Evolutionary conservation across 2,888 invertebrate species (phyloP).

Genomic region (Latheticus oryzae): DNA sequence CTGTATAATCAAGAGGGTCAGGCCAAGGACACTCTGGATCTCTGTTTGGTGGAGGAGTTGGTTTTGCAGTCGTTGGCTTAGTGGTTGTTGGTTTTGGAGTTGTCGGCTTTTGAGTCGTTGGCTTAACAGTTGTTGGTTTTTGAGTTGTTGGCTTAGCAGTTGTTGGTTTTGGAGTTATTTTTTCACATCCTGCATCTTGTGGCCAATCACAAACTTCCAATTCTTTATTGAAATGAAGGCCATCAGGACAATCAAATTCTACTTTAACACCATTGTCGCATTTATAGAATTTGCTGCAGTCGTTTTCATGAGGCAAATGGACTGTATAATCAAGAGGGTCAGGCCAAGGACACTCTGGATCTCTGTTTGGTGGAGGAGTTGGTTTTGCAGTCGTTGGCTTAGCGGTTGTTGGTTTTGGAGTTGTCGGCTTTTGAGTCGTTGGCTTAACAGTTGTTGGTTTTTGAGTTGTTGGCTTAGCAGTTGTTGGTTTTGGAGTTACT

Average conservation of each 20-base stretch:
- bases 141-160: neutral
- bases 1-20: constrained; percentile 30
- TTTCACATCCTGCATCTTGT: constrained; percentile 16
- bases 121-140: constrained; percentile 13
- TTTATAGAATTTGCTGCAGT: constrained; percentile 46
- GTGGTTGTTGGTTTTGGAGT: constrained; percentile 3
- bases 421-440: neutral
- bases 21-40: constrained; percentile 33
- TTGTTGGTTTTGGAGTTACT: constrained; percentile 13
- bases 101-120: no score
- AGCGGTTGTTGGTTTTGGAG: constrained; percentile 6
- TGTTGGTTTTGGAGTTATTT: neutral
- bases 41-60: constrained; percentile 12
- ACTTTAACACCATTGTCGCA: constrained; percentile 36
- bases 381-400: constrained; percentile 5
- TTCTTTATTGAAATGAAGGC: constrained; percentile 34
- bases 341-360: constrained; percentile 40
- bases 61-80: constrained; percentile 8
- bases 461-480: constrained; percentile 7
- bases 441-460: constrained; percentile 20
- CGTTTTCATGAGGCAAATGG: constrained; percentile 44
- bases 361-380: constrained; percentile 18
- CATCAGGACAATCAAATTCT: constrained; percentile 35
- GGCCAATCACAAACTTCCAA: constrained; percentile 43
- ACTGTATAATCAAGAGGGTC: constrained; percentile 36